A percentile compares a stretch with the other conserved stretches of the same genome.
phyloP scores from a whole-genome alignment of 2,113 vertebrate species.

The Malurus alboscapulatus region DNA sequence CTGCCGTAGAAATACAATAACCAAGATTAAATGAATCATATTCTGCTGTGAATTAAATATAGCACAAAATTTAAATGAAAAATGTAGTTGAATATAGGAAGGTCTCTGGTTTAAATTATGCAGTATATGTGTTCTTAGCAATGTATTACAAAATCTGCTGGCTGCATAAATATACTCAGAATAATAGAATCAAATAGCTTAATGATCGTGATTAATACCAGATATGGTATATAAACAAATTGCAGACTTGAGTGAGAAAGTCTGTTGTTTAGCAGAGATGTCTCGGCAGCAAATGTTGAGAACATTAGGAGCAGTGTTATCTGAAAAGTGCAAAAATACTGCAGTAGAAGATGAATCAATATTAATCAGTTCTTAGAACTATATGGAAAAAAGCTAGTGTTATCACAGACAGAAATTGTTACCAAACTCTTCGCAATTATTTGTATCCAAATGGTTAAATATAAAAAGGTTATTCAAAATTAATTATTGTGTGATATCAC shows the following conservation, averaged over 20 bases:
- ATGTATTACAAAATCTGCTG: background rate
- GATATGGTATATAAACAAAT: background rate
- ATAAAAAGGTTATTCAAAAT: background rate
- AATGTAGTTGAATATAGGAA: background rate
- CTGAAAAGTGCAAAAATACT: background rate
- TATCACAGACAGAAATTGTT: background rate
- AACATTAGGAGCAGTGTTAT: background rate
- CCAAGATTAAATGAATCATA: slow-evolving; percentile 13
- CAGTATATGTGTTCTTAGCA: slow-evolving; percentile 15
- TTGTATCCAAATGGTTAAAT: background rate
- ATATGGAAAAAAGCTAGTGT: background rate
- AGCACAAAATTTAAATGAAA: slow-evolving; percentile 6
- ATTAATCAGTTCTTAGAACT: background rate
- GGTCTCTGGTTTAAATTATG: background rate
- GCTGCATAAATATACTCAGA: background rate
- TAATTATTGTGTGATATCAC: background rate
- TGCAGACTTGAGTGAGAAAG: background rate
- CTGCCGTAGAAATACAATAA: background rate
- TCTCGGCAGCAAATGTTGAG: background rate
- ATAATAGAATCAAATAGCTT: background rate
- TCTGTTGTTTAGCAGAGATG: background rate
- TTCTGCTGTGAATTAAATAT: background rate
- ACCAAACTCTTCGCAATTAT: background rate
- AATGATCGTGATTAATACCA: slow-evolving; percentile 1
- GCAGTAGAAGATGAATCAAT: background rate